Evolutionary conservation across 2,888 invertebrate species (phyloP).

Genomic region (Epistrophella euchroma): DNA sequence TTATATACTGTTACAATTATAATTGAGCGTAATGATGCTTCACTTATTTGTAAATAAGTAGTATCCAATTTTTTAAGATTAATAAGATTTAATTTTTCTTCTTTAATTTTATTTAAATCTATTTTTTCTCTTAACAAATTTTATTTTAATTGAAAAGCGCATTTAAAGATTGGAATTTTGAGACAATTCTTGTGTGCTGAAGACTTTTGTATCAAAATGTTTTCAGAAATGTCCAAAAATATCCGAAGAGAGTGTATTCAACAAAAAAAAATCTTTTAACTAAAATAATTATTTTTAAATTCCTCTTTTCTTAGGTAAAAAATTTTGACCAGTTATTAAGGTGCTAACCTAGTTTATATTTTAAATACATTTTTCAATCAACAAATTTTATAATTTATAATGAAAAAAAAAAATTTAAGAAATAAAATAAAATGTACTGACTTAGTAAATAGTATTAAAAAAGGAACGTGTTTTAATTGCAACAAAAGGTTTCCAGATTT

Average conservation of each 20-base stretch:
- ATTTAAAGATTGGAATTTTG: conserved; percentile 48
- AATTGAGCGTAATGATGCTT: conserved; percentile 70
- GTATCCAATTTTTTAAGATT: conserved; percentile 54
- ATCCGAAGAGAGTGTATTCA: conserved; percentile 26
- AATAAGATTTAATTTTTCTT: conserved; percentile 27
- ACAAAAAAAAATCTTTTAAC: conserved; percentile 40
- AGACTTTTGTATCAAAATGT: conserved; percentile 76
- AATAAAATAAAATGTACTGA: conserved; percentile 72
- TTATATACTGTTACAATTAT: conserved; percentile 48
- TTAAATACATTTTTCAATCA: conserved; percentile 33
- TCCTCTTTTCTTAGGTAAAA: conserved; percentile 17
- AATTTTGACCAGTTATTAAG: conserved; percentile 63
- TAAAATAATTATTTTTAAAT: conserved; percentile 34
- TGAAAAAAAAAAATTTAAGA: conserved; percentile 32
- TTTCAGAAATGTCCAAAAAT: conserved; percentile 49
- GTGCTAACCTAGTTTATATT: conserved; percentile 55
- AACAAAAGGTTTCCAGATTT: no score
- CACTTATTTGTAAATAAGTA: conserved; percentile 74
- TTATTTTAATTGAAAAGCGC: conserved; percentile 22
- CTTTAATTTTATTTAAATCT: not conserved
- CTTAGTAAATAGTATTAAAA: conserved; percentile 56
- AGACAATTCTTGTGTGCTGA: conserved; percentile 47
- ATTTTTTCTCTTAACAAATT: conserved; percentile 3
- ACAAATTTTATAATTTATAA: conserved; percentile 56
- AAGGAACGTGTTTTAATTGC: conserved; percentile 25